These are phyloP conservation scores for Ostrea denselamellosa DNA, from an alignment of 1,140 invertebrate species.

Conservation along the genomic window DNA sequence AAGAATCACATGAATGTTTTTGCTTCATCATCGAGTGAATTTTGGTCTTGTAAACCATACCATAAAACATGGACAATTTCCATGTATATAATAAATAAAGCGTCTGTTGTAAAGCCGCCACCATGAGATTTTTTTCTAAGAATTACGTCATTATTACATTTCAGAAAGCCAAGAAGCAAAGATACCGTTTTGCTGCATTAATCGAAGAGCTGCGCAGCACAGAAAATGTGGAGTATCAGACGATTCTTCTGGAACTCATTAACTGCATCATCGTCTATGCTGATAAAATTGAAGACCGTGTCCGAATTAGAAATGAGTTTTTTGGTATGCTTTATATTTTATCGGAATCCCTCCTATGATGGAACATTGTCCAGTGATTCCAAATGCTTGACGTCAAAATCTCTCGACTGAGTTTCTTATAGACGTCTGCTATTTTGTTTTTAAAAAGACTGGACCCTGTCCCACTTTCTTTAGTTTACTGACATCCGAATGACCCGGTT, in stretches of 20 bases:
- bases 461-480: neutral
- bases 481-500: conserved; percentile 23
- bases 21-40: conserved; percentile 10
- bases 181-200: conserved; percentile 79
- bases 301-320: conserved; percentile 80
- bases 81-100: too few relatives aligned
- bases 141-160: conserved; percentile 47
- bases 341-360: neutral
- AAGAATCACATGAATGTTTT: neutral
- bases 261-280: conserved; percentile 81
- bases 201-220: conserved; percentile 78
- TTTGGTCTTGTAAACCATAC: neutral
- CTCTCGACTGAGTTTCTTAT: neutral
- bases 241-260: conserved; percentile 79
- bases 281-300: conserved; percentile 75
- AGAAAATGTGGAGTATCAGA: conserved; percentile 77
- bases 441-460: neutral
- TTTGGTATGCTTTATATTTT: conserved; percentile 77
- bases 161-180: conserved; percentile 69
- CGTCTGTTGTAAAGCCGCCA: too few relatives aligned
- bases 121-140: neutral
- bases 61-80: too few relatives aligned
- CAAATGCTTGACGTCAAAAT: neutral
- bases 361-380: neutral
- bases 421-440: neutral